Percentiles rank a stretch among this genome's conserved stretches.
phyloP scores from a whole-genome alignment of 2,113 vertebrate genomes.

The Anoplopoma fimbria region DNA sequence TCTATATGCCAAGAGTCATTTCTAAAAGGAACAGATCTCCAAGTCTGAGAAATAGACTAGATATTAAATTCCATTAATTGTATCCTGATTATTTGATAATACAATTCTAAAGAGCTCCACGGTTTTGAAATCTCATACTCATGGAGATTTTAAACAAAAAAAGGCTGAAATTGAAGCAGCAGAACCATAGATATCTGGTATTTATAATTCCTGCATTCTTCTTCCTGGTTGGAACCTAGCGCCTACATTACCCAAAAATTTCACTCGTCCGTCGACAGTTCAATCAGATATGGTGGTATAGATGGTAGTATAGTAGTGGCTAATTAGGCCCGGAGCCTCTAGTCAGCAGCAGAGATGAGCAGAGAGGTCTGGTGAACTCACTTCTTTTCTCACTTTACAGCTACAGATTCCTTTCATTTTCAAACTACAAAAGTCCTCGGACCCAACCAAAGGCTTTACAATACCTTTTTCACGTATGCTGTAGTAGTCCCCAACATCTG shows the following conservation, averaged over 20 bases:
- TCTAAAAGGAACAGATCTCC: background rate
- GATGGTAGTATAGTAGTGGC: background rate
- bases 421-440: background rate
- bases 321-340: too few species aligned
- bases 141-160: background rate
- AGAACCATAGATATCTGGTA: background rate
- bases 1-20: constrained; percentile 18
- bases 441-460: background rate
- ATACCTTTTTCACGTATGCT: background rate
- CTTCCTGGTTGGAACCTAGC: background rate
- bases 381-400: background rate
- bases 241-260: background rate
- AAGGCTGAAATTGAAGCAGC: background rate
- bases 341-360: too few species aligned
- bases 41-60: background rate
- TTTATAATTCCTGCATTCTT: background rate
- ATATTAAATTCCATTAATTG: background rate
- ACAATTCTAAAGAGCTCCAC: too few species aligned
- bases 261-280: background rate
- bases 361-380: background rate
- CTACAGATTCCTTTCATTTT: background rate
- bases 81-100: background rate
- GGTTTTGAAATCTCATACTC: too few species aligned
- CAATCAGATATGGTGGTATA: background rate
- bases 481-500: background rate